Base-by-base conservation (phyloP, 2,797 vertebrate species). In the Neopelma chrysocephalum region DNA sequence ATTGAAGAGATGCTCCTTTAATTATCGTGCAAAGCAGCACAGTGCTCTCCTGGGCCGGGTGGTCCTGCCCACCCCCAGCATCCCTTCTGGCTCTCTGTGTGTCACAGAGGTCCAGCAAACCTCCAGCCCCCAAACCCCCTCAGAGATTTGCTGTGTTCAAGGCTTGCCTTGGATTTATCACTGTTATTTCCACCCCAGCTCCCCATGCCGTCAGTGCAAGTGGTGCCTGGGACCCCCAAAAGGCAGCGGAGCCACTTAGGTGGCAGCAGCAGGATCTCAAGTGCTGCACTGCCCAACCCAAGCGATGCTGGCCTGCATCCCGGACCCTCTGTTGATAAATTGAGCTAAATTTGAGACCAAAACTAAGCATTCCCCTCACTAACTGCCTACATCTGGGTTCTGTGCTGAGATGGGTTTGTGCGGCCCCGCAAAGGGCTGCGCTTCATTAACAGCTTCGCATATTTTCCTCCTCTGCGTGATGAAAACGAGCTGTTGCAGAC, bases 151-250 rank as follows among this genome's bases (percentile, higher is more conserved):
- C 31, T 60, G 21, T 4, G 4, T n/a, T 53, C 0, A 0, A 90
- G 47, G 51, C 15, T 73, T n/a, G 19, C 16, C 32, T 73, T 2
- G 2, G 21, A 32, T 61, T 72, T 47, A 36, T 31, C 45, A 0
- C 15, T 1, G 4, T 11, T 75, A 42, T 47, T 76, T 60, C 70
- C 36, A 29, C 36, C 53, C 22, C 4, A 2, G 32, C 17, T 58
- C 21, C 50, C 45, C 62, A 25, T 4, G 0, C 34, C 4, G 0
- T 0, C 0, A 80, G 57, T 2, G 0, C 38, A 7, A 61, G 15
- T 3, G 1, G 36, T 0, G 0, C 25, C 31, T 27, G 10, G 19
- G 34, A 76, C 7, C 22, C 6, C 40, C 3, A 0, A 61, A 57
- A 21, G 9, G 8, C 16, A 12, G 38, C 34, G 0, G 9, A 70